These are phyloP conservation scores for Drosophila repleta DNA, from an alignment of 1,140 invertebrate species.

Conservation along the genomic window DNA sequence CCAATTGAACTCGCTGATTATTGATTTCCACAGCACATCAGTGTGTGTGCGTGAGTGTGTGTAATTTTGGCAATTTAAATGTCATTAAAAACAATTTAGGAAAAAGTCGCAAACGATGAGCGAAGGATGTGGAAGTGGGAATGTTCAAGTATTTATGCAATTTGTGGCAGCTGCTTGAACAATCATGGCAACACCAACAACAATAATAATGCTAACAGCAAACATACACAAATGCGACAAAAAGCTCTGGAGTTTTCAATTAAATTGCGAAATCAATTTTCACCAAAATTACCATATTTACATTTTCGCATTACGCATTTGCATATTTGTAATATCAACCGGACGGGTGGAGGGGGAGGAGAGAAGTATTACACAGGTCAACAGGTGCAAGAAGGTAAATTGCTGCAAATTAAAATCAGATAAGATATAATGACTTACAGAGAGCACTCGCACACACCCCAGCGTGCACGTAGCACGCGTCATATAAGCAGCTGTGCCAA, in stretches of 20 bases:
- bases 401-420: slow-evolving; percentile 81
- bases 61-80: slow-evolving; percentile 80
- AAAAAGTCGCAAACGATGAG: slow-evolving; percentile 80
- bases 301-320: slow-evolving; percentile 52
- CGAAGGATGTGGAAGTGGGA: slow-evolving; percentile 53
- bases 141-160: slow-evolving; percentile 69
- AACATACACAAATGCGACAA: slow-evolving; percentile 31
- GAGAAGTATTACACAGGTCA: slow-evolving; percentile 51
- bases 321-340: slow-evolving; percentile 60
- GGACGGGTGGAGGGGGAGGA: background rate
- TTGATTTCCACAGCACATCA: slow-evolving; percentile 57
- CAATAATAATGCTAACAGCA: slow-evolving; percentile 47
- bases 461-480: slow-evolving; percentile 2
- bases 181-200: slow-evolving; percentile 57
- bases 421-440: slow-evolving; percentile 70
- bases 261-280: slow-evolving; percentile 81
- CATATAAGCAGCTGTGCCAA: slow-evolving; percentile 46
- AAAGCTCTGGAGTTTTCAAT: slow-evolving; percentile 70
- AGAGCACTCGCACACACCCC: background rate
- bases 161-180: slow-evolving; percentile 79
- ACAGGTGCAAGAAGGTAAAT: slow-evolving; percentile 77
- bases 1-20: slow-evolving; percentile 64
- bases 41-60: slow-evolving; percentile 26
- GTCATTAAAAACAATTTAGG: slow-evolving; percentile 72
- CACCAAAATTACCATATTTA: slow-evolving; percentile 77